Conservation (phyloP, 2,113 vertebrate genomes). For the Struthio camelus region DNA sequence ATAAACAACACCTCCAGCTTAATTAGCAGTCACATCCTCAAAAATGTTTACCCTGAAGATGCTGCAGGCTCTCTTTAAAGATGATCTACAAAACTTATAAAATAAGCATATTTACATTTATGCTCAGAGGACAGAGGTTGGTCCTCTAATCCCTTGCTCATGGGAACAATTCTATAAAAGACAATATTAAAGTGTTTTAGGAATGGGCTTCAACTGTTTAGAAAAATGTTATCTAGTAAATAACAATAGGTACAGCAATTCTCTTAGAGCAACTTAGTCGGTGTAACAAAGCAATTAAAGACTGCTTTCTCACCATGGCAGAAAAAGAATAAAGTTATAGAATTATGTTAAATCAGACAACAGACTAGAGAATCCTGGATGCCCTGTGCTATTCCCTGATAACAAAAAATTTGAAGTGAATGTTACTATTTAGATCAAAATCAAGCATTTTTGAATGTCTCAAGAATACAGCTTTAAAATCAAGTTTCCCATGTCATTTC, state of each 20-base stretch:
- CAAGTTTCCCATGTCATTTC: too few species aligned
- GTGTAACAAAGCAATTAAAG: background rate
- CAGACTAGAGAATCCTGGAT: background rate
- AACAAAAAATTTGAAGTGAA: background rate
- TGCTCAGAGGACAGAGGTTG: background rate
- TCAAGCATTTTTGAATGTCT: background rate
- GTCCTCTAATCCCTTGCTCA: background rate
- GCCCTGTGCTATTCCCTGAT: background rate
- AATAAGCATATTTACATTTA: background rate
- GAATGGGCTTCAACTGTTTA: background rate
- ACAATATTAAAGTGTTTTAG: background rate
- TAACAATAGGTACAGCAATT: background rate
- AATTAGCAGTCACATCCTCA: background rate
- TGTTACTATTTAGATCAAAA: background rate
- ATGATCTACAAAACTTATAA: rapidly evolving
- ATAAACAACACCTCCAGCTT: background rate
- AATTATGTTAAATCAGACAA: background rate
- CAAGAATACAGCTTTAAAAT: background rate
- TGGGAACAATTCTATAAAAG: background rate
- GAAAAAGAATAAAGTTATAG: background rate
- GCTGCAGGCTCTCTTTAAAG: background rate
- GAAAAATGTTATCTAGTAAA: background rate
- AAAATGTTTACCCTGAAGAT: background rate
- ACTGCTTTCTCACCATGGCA: background rate
- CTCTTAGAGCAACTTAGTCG: background rate